Percentiles rank a stretch among this genome's conserved stretches.
phyloP scores from a whole-genome alignment of 2,113 vertebrate genomes.

The Apus apus region DNA sequence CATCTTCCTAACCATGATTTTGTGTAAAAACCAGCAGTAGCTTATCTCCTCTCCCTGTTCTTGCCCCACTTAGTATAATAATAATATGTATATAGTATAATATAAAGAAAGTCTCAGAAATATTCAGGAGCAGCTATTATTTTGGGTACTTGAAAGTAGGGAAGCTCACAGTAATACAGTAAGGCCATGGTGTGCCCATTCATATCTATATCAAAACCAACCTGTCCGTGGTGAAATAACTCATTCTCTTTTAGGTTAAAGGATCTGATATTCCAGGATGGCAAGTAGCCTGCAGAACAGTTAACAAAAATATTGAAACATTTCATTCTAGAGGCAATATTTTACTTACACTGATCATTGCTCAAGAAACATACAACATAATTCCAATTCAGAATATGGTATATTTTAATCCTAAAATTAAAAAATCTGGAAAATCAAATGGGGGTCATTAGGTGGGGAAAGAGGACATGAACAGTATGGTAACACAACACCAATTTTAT shows the following conservation, averaged over 20 bases:
- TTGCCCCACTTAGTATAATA: fast-evolving
- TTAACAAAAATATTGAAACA: background rate
- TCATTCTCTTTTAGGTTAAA: background rate
- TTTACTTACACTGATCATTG: background rate
- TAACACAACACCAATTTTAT: background rate
- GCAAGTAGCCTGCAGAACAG: background rate
- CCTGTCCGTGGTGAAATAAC: background rate
- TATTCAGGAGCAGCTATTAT: background rate
- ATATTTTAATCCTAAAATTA: background rate
- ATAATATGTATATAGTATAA: background rate
- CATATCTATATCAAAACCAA: background rate
- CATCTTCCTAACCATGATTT: background rate
- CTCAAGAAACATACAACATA: background rate
- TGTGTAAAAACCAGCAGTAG: background rate
- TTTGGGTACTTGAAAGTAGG: background rate
- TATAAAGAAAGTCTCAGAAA: background rate
- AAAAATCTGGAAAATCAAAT: background rate
- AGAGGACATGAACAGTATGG: background rate
- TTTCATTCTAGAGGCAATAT: background rate
- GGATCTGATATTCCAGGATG: background rate
- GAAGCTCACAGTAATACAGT: background rate
- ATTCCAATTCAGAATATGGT: background rate
- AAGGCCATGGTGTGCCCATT: background rate
- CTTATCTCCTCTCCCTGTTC: background rate
- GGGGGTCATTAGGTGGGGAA: background rate